phyloP scores from a whole-genome alignment of 2,113 vertebrate genomes.

The Sylvia atricapilla region DNA sequence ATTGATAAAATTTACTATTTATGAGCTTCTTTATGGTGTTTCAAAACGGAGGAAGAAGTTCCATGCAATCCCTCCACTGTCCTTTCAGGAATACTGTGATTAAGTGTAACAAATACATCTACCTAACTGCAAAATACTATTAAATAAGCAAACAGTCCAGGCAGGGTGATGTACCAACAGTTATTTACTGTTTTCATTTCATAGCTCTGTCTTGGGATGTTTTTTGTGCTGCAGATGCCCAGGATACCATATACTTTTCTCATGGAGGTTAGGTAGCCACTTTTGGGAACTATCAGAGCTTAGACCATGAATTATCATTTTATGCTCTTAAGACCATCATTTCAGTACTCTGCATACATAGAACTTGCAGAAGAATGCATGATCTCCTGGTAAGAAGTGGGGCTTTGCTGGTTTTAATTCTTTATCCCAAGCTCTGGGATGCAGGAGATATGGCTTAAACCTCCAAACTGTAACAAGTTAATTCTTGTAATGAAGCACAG shows the following conservation, averaged over 20 bases:
- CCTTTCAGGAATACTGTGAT: not conserved
- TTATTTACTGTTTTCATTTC: not conserved
- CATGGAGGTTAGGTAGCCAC: not conserved
- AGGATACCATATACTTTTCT: not conserved
- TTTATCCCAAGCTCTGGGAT: not conserved
- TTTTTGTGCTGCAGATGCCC: not conserved
- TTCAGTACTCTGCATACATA: not conserved
- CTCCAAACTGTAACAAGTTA: not conserved
- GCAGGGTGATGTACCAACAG: not conserved
- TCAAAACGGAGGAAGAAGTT: not conserved
- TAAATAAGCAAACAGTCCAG: not conserved
- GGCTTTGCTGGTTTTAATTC: not conserved
- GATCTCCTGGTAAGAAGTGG: not conserved
- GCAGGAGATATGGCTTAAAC: not conserved
- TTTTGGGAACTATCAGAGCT: not conserved
- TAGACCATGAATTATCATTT: not conserved
- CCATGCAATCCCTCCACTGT: not conserved
- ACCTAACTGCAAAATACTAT: not conserved
- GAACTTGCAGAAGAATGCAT: not conserved
- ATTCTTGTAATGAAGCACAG: not conserved
- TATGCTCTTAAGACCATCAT: not conserved
- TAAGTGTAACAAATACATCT: not conserved
- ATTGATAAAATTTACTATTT: not conserved
- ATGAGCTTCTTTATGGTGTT: not conserved
- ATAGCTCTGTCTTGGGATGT: not conserved